phyloP scores from a whole-genome alignment of 2,888 invertebrate genomes.

The Helicoverpa assulta region DNA sequence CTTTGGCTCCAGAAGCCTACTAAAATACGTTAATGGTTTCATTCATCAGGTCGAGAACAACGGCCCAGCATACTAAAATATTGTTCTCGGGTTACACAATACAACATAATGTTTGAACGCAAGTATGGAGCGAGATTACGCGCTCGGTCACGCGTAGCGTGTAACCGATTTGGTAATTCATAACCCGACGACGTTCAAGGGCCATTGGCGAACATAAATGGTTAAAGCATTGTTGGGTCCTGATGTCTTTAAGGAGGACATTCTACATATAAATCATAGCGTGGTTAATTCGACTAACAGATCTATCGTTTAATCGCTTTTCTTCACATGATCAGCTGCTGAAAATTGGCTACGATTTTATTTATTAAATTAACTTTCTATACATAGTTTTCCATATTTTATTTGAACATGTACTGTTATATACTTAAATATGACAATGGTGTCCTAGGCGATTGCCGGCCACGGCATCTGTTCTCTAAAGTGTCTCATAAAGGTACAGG shows the following conservation, averaged over 20 bases:
- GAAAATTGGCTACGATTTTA: no score
- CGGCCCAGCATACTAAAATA: conserved; percentile 20
- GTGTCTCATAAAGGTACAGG: no score
- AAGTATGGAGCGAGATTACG: conserved; percentile 22
- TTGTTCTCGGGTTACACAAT: conserved; percentile 10
- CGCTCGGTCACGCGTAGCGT: conserved; percentile 11
- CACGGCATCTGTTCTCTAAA: no score
- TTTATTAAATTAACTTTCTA: no score
- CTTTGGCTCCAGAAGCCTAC: conserved; percentile 3
- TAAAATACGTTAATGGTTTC: conserved; percentile 13
- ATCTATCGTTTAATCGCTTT: no score
- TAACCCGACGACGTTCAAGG: conserved; percentile 3
- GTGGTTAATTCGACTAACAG: not conserved
- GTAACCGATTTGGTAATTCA: conserved; percentile 28
- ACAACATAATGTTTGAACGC: conserved; percentile 8
- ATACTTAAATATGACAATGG: no score
- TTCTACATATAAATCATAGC: not conserved
- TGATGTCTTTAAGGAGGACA: not conserved
- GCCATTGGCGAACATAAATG: not conserved
- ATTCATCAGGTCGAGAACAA: conserved; percentile 33
- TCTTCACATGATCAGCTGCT: no score
- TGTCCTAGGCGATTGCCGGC: no score
- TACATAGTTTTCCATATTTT: no score
- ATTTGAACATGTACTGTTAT: no score
- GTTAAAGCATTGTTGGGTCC: not conserved